Evolutionary conservation across 1,140 invertebrate genomes (phyloP).

Genomic region (Ceratina japonica): DNA sequence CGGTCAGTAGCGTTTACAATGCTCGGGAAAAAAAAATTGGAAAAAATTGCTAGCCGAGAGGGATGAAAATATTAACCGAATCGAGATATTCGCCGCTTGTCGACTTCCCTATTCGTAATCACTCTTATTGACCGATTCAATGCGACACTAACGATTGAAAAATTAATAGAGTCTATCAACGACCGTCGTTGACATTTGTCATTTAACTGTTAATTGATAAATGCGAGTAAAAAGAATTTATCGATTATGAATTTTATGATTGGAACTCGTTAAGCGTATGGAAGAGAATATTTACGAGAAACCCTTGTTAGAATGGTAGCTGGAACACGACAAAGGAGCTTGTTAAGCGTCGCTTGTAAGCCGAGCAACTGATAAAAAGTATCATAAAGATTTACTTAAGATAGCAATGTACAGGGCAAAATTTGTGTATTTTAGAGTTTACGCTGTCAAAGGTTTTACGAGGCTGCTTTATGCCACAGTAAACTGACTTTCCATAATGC

Average conservation of each 20-base stretch:
- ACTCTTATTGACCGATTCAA: background rate
- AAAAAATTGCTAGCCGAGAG: background rate
- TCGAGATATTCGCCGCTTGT: background rate
- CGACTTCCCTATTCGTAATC: background rate
- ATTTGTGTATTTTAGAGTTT: slow-evolving; percentile 12
- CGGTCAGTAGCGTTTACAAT: background rate
- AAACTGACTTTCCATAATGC: slow-evolving; percentile 28
- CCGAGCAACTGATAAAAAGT: slow-evolving; percentile 10
- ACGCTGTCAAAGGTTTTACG: slow-evolving; percentile 7
- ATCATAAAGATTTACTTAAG: slow-evolving; percentile 7
- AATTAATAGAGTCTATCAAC: too few relatives aligned
- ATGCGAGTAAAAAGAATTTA: too few relatives aligned
- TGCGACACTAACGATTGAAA: too few relatives aligned
- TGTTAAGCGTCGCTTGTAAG: background rate
- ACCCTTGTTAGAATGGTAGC: background rate
- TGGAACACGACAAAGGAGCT: background rate
- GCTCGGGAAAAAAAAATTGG: background rate
- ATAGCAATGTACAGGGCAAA: slow-evolving; percentile 1
- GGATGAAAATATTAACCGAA: background rate
- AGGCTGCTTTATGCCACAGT: background rate
- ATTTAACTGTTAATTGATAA: background rate
- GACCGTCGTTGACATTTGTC: background rate
- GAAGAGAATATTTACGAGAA: background rate
- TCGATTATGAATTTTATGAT: background rate
- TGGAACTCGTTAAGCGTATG: background rate